These are phyloP conservation scores for Rhinoderma darwinii DNA, from an alignment of 2,113 vertebrate species.

Conservation along the genomic window DNA sequence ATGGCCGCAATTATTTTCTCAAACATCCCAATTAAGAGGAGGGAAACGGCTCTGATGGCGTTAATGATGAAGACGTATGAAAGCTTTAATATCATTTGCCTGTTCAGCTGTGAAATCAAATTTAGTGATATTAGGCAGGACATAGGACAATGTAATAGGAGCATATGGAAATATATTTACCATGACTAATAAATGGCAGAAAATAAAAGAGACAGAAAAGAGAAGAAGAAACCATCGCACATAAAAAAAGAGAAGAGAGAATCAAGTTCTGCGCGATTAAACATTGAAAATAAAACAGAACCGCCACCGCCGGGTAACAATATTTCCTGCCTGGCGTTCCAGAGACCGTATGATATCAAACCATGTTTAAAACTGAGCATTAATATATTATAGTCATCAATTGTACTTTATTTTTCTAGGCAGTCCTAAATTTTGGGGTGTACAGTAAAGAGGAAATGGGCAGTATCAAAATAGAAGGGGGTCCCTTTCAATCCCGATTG, in stretches of 20 bases:
- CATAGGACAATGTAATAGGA: neutral
- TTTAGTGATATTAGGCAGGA: slow-evolving; percentile 27
- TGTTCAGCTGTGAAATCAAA: slow-evolving; percentile 45
- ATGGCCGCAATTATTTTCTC: slow-evolving; percentile 32
- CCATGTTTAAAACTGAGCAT: no score
- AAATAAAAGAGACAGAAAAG: slow-evolving; percentile 3
- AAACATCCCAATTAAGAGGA: slow-evolving; percentile 42
- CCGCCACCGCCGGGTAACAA: neutral
- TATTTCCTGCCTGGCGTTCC: neutral
- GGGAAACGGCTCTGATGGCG: slow-evolving; percentile 22
- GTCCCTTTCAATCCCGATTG: no score
- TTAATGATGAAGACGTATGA: slow-evolving; percentile 32
- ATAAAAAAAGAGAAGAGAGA: slow-evolving; percentile 3
- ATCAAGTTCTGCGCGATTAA: slow-evolving; percentile 13
- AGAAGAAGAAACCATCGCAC: neutral
- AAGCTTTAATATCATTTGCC: slow-evolving; percentile 26
- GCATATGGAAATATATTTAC: slow-evolving; percentile 45
- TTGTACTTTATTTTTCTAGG: no score
- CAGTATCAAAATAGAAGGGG: no score
- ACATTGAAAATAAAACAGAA: slow-evolving; percentile 34
- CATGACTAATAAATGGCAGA: slow-evolving; percentile 32
- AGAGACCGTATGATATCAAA: no score
- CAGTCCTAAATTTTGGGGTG: no score
- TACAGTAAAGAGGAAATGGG: no score
- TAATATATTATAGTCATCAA: no score